Conservation (phyloP, 1,140 invertebrate species). For the Diabrotica undecimpunctata region DNA sequence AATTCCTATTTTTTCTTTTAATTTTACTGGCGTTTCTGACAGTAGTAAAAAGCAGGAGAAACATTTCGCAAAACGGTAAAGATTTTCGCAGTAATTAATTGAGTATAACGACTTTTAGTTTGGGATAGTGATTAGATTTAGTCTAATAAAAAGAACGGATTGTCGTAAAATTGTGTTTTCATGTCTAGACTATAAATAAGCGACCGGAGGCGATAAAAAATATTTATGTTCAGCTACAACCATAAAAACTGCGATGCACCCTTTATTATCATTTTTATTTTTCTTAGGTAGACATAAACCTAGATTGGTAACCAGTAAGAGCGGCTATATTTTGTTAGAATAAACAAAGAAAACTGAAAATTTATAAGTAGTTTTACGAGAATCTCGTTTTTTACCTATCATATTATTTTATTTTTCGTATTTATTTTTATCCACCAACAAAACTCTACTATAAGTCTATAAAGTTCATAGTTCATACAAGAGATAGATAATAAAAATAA, state of each 20-base stretch:
- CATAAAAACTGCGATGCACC: slow-evolving; percentile 17
- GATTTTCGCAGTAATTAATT: neutral
- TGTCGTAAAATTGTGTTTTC: slow-evolving; percentile 14
- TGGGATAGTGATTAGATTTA: slow-evolving; percentile 3
- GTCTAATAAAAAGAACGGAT: slow-evolving; percentile 15
- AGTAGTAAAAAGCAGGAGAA: too few species aligned
- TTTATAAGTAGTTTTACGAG: neutral
- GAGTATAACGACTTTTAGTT: neutral
- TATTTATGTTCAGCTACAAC: slow-evolving; percentile 19
- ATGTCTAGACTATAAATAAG: slow-evolving; percentile 16
- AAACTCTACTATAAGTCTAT: too few species aligned
- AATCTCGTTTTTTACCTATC: neutral
- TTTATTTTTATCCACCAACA: too few species aligned
- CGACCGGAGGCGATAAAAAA: slow-evolving; percentile 18
- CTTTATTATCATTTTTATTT: slow-evolving; percentile 15
- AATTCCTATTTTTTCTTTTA: too few species aligned
- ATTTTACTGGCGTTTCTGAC: too few species aligned
- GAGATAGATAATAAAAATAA: too few species aligned
- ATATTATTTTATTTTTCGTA: too few species aligned
- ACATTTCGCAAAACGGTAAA: too few species aligned
- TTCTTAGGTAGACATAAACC: slow-evolving; percentile 14
- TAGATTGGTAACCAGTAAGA: slow-evolving; percentile 7
- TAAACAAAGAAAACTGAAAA: neutral
- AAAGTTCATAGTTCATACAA: too few species aligned
- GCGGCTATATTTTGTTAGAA: neutral